phyloP scores from a whole-genome alignment of 2,797 vertebrate species.

The Brotula barbata region DNA sequence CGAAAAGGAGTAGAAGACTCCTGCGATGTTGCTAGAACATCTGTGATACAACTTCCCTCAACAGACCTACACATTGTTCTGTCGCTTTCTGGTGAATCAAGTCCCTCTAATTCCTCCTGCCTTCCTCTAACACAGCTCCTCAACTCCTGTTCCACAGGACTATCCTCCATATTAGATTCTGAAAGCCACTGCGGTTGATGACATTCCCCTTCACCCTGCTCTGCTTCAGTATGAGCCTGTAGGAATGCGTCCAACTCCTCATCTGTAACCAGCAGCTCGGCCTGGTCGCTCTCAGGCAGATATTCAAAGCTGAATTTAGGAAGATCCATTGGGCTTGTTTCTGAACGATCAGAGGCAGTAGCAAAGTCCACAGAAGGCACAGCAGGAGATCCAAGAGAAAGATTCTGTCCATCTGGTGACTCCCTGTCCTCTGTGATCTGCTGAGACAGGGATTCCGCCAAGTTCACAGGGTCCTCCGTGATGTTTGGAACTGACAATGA shows the following conservation, averaged over 20 bases:
- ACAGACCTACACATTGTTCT: constrained; percentile 41
- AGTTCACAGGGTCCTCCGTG: constrained; percentile 2
- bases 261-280: constrained; percentile 84
- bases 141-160: constrained; percentile 50
- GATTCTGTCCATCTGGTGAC: constrained; percentile 56
- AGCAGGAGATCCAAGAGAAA: constrained; percentile 11
- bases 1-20: constrained; percentile 46
- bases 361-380: not conserved
- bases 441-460: not conserved
- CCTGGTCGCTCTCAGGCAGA: constrained; percentile 82
- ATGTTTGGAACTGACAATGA: constrained; percentile 22
- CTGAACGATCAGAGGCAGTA: constrained; percentile 8
- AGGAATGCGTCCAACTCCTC: constrained; percentile 94
- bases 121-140: constrained; percentile 38
- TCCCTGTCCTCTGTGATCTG: constrained; percentile 29
- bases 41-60: constrained; percentile 50
- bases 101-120: constrained; percentile 39
- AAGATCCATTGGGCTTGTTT: constrained; percentile 48
- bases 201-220: constrained; percentile 50
- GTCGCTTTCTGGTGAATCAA: constrained; percentile 72
- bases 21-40: constrained; percentile 47
- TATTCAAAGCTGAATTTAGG: constrained; percentile 71
- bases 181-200: constrained; percentile 52
- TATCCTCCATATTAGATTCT: constrained; percentile 43
- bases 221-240: constrained; percentile 75